Base-by-base conservation (phyloP, 2,888 invertebrate species). In the Cremastinae sp. region DNA sequence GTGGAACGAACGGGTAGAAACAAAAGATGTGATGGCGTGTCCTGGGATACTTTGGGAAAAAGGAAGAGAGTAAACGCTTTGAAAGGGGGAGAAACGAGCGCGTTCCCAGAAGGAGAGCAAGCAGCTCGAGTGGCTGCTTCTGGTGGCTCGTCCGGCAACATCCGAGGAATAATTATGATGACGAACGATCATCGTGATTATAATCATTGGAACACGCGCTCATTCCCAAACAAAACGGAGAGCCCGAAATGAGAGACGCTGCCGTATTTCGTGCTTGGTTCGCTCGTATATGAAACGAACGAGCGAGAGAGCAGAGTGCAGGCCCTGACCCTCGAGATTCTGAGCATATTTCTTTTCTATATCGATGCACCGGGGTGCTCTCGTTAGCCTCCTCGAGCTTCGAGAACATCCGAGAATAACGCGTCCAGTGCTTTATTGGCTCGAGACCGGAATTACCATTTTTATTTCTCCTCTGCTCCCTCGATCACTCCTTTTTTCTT, bases 1-100 rank as follows among this genome's bases (percentile, higher is more conserved):
- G 62, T 53, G 54, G 1, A 28, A 28, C 49, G 65, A 53, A 41
- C 8, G 38, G 41, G 81, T 82, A 82, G 76, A 82, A 84, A 79
- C 74, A 81, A 83, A 80, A 28, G 5, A 83, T 81, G 72, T 84
- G 85, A 87, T 88, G 85, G 87, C 88, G 88, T 87, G 87, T 83
- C 82, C 85, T 80, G 71, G 82, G 85, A 86, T 85, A 87, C 85
- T 87, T 87, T 86, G 72, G 78, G 59, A 59, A 41, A 53, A 7
- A 45, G n/a, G 36, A 45, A 34, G 9, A 56, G 9, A 43, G 16
- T 28, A 28, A 16, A 14, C 16, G 18, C 10, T n/a, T n/a, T n/a
- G 45, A 54, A 58, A 49, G 14, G n/a, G 38, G 14, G 34, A 51
- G 49, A 41, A 38, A 41, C 16, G 43, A 56, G 68, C 71, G 65